Percentiles rank a stretch among this genome's conserved stretches.
Conservation (phyloP, 2,797 vertebrate genomes). For the Gobionotothen gibberifrons region DNA sequence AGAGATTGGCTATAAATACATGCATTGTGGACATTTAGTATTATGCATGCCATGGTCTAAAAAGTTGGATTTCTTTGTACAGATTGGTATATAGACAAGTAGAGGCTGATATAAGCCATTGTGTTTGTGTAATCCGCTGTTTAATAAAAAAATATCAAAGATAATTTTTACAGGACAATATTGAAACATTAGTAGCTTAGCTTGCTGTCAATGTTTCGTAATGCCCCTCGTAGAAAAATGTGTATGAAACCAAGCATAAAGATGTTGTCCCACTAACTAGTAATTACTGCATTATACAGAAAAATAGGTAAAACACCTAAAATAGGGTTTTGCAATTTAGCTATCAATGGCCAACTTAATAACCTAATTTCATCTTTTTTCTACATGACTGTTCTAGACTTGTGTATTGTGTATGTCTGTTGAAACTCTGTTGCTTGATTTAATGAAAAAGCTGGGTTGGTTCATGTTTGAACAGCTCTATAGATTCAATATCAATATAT, state of each 20-base stretch:
- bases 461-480: neutral
- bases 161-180: no score
- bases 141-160: neutral
- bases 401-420: neutral
- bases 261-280: neutral
- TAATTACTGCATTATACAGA: neutral
- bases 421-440: neutral
- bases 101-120: neutral
- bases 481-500: conserved; percentile 24
- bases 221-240: no score
- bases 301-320: neutral
- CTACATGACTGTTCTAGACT: neutral
- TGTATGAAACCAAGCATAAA: neutral
- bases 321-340: neutral
- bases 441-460: conserved; percentile 1
- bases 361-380: neutral
- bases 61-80: neutral
- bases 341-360: neutral
- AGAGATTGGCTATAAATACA: neutral
- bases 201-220: no score
- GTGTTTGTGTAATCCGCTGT: neutral
- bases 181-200: no score
- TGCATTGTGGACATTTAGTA: neutral
- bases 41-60: neutral
- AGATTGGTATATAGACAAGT: neutral